Evolutionary conservation across 2,113 vertebrate species (phyloP).

Genomic region (Actenoides lindsayi): DNA sequence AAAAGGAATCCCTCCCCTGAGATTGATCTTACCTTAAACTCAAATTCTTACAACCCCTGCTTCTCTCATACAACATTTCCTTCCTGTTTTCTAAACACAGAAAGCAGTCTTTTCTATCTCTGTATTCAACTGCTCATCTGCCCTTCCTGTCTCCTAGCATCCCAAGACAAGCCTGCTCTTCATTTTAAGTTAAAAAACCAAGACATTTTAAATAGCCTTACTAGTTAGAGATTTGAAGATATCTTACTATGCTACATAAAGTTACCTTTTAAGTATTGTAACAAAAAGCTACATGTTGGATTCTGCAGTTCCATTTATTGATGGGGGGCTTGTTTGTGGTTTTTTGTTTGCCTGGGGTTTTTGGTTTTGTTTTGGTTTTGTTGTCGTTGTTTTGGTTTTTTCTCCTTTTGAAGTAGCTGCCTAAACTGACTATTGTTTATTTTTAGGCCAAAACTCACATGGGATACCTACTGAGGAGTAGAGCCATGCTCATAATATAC

Average conservation of each 20-base stretch:
- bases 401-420: not conserved
- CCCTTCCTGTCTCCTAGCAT: not conserved
- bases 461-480: not conserved
- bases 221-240: not conserved
- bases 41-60: not conserved
- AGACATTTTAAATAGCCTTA: not conserved
- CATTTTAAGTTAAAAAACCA: not conserved
- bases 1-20: not conserved
- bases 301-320: not conserved
- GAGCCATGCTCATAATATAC: not conserved
- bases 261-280: not conserved
- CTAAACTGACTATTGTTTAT: not conserved
- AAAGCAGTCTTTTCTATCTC: not conserved
- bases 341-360: not conserved
- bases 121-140: not conserved
- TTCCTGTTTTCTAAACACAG: slow-evolving; percentile 1
- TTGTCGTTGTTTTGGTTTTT: not conserved
- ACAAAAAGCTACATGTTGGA: not conserved
- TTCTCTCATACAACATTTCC: not conserved
- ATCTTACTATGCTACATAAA: not conserved
- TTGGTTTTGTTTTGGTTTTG: no score
- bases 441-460: not conserved
- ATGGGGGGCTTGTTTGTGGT: not conserved
- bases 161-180: not conserved
- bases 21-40: not conserved